A percentile compares a stretch with the other conserved stretches of the same genome.
Evolutionary conservation across 1,140 invertebrate genomes (phyloP).

Genomic region (Bombus difficillimus): DNA sequence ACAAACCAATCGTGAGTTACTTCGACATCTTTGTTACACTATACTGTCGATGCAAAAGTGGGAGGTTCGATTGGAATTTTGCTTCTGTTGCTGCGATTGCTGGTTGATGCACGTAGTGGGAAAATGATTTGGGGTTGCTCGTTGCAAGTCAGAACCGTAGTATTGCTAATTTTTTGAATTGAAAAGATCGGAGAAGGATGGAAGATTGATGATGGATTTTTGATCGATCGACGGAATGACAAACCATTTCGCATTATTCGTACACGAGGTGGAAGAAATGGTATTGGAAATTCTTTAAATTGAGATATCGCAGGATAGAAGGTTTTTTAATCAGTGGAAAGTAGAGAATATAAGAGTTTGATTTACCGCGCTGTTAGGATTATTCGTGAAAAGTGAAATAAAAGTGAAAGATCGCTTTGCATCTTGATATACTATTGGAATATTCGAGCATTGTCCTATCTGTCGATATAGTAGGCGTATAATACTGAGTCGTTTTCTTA

Average conservation of each 20-base stretch:
- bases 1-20: not conserved
- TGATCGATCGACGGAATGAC: not conserved
- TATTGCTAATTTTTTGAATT: too few species aligned
- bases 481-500: too few species aligned
- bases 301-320: not conserved
- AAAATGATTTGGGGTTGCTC: too few species aligned
- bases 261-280: not conserved
- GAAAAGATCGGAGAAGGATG: too few species aligned
- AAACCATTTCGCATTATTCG: not conserved
- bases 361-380: not conserved
- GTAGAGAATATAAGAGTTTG: not conserved
- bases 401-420: too few species aligned
- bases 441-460: too few species aligned
- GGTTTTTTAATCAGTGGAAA: not conserved
- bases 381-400: too few species aligned
- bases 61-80: not conserved
- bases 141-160: too few species aligned
- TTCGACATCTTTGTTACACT: not conserved
- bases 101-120: not conserved
- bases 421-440: too few species aligned
- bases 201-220: too few species aligned
- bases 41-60: not conserved
- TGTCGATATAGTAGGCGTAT: too few species aligned
- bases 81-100: too few species aligned
- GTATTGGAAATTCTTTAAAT: not conserved